These are phyloP conservation scores for Hetaerina americana DNA, from an alignment of 1,140 invertebrate species.

Conservation along the genomic window DNA sequence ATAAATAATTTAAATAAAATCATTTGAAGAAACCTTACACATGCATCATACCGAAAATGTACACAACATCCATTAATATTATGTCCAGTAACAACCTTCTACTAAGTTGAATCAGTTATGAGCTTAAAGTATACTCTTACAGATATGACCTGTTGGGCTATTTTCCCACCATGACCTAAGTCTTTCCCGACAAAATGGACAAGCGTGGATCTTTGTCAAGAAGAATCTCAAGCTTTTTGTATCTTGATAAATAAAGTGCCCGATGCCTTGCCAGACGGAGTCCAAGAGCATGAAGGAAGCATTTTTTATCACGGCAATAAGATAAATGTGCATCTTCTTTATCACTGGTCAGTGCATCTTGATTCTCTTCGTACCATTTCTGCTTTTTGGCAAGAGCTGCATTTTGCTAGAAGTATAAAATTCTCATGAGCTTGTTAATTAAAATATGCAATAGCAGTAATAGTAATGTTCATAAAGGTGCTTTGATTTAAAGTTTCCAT, in stretches of 20 bases:
- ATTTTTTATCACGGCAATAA: slow-evolving; percentile 27
- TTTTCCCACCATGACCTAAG: too few relatives aligned
- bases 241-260: not conserved
- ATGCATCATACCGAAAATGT: too few relatives aligned
- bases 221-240: not conserved
- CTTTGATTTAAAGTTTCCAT: not conserved
- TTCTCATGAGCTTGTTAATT: too few relatives aligned
- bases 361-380: slow-evolving; percentile 30
- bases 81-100: too few relatives aligned
- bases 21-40: too few relatives aligned
- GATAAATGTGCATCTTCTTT: slow-evolving; percentile 30
- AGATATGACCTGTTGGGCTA: too few relatives aligned
- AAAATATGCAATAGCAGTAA: too few relatives aligned
- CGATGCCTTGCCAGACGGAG: slow-evolving; percentile 28
- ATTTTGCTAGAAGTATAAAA: slow-evolving; percentile 4
- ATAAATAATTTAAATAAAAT: too few relatives aligned
- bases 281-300: slow-evolving; percentile 30
- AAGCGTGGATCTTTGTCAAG: not conserved
- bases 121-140: too few relatives aligned
- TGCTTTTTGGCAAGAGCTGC: slow-evolving; percentile 28
- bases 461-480: not conserved
- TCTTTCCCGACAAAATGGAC: too few relatives aligned
- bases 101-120: too few relatives aligned
- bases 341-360: slow-evolving; percentile 27
- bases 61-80: too few relatives aligned